Base-by-base conservation (phyloP, 2,888 invertebrate genomes). In the Cryptosula pallasiana region DNA sequence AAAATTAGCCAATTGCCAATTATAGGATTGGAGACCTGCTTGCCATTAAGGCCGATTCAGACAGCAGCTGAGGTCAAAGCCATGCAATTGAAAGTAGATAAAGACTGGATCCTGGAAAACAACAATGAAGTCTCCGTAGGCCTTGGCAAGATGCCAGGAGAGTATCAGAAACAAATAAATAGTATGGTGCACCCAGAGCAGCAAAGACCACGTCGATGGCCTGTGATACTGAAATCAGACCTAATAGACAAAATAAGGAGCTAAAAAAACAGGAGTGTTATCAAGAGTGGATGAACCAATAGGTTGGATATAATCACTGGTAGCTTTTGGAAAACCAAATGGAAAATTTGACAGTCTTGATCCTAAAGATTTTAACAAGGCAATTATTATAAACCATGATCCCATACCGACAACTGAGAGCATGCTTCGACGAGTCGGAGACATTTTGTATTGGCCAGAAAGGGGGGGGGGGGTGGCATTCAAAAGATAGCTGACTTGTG, bases 201-300 rank as follows among this genome's bases (percentile, higher is more conserved):
- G n/a, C 63, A 63, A 16, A 27, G 63, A 63, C 63, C 63, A 32
- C 29, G 63, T 3, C 13, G 34, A 32, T 29, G 29, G 32, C 63
- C 34, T 29, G 63, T 63, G n/a, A 63, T 63, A 32, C 13, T 63
- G 34, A 63, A 32, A 32, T 5, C 25, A 34, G 32, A 63, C 32
- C 13, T 63, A 5, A 32, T 63, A 13, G 13, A 63, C 9, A 63
- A 63, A n/a, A 27, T 63, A 32, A 32, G 63, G 32, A 27, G 29
- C 32, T 27, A 32, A 63, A 34, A 27, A 20, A n/a, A 32, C 63
- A 29, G 13, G 27, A 13, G 27, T 63, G 3, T 2, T 63, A n/a
- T 63, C 63, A 27, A 25, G 63, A 63, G 32, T 63, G 63, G 63
- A 63, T 25, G 63, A 63, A n/a, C 63, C 63, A 27, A 32, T 32